These are phyloP conservation scores for Florisuga fusca DNA, from an alignment of 2,797 vertebrate genomes.

Conservation along the genomic window DNA sequence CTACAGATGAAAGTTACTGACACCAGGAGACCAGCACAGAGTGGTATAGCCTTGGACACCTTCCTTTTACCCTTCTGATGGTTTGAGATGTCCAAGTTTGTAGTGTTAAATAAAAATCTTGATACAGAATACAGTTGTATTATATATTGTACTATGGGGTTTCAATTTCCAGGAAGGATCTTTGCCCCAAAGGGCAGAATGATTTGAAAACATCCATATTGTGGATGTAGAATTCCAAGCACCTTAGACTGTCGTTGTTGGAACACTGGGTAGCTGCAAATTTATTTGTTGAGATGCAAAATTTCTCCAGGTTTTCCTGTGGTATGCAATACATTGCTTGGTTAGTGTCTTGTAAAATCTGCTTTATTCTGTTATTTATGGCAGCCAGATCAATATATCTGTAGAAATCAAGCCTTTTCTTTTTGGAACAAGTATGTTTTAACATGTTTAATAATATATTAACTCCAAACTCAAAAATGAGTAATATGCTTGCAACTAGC, in stretches of 20 bases:
- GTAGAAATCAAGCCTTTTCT: neutral
- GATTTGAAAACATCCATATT: neutral
- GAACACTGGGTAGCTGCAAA: neutral
- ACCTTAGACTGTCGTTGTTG: neutral
- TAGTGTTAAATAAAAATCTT: neutral
- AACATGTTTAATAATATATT: neutral
- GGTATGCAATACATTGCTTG: neutral
- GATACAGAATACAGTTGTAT: neutral
- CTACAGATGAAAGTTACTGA: neutral
- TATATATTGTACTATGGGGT: neutral
- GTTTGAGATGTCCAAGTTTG: neutral
- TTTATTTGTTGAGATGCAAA: neutral
- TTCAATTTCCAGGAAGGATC: neutral
- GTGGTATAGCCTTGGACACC: neutral
- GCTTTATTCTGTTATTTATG: neutral
- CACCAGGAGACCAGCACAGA: neutral
- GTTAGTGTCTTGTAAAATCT: neutral
- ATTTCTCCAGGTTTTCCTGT: neutral
- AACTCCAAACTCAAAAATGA: neutral
- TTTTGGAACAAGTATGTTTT: neutral
- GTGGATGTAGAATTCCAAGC: neutral
- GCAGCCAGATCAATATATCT: neutral
- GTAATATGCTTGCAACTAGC: neutral
- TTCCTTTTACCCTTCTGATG: neutral
- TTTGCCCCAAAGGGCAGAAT: neutral